A percentile compares a stretch with the other conserved stretches of the same genome.
phyloP scores from a whole-genome alignment of 2,888 invertebrate genomes.

The Epinotia ramella region DNA sequence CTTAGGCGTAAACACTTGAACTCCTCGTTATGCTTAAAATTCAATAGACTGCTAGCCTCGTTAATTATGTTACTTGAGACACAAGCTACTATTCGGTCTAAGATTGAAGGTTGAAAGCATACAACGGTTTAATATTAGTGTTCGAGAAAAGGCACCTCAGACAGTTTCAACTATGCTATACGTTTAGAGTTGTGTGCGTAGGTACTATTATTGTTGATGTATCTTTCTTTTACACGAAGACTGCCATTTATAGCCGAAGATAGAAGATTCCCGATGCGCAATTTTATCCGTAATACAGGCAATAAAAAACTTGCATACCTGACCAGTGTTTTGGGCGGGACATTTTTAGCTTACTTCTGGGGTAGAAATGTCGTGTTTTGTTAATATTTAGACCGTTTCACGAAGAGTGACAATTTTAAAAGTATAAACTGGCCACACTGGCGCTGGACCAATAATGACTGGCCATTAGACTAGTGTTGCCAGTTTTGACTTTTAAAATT shows the following conservation, averaged over 20 bases:
- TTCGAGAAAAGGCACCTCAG: not conserved
- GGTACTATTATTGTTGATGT: not conserved
- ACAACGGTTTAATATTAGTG: not conserved
- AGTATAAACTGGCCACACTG: too few relatives aligned
- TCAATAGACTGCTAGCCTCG: too few relatives aligned
- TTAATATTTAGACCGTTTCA: not conserved
- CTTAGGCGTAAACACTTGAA: too few relatives aligned
- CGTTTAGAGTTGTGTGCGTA: not conserved
- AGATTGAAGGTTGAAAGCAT: not conserved
- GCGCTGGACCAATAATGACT: too few relatives aligned
- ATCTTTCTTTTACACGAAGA: conserved; percentile 4
- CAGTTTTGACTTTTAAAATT: too few relatives aligned
- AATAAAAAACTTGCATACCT: not conserved
- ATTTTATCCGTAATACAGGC: not conserved
- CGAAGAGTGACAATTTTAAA: too few relatives aligned
- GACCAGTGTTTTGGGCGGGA: not conserved
- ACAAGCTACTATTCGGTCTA: too few relatives aligned
- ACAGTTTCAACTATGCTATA: not conserved
- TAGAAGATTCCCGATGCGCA: not conserved
- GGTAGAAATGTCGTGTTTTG: not conserved
- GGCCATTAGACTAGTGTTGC: too few relatives aligned
- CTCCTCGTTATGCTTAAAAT: too few relatives aligned
- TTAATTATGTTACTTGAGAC: too few relatives aligned
- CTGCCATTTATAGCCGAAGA: not conserved
- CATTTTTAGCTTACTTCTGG: not conserved